Evolutionary conservation across 2,888 invertebrate species (phyloP).

Genomic region (Chloroclystis v-ata): DNA sequence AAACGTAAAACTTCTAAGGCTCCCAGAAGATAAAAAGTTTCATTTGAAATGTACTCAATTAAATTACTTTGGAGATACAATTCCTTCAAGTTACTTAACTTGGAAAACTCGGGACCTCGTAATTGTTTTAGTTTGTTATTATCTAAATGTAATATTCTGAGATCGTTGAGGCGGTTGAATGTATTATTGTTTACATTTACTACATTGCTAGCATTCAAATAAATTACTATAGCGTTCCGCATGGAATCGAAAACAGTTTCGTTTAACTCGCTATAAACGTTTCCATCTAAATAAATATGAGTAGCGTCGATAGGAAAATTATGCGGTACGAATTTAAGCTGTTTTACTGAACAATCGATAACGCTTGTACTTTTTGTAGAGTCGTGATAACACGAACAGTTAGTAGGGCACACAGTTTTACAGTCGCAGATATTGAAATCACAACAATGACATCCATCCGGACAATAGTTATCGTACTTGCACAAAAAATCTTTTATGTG

Average conservation of each 20-base stretch:
- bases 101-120: conserved; percentile 90
- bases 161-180: conserved; percentile 86
- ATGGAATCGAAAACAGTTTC: conserved; percentile 65
- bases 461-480: conserved; percentile 93
- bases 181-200: conserved; percentile 90
- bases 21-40: conserved; percentile 86
- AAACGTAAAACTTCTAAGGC: conserved; percentile 88
- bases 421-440: conserved; percentile 97
- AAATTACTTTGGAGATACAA: conserved; percentile 92
- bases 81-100: conserved; percentile 87
- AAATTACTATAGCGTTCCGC: conserved; percentile 81
- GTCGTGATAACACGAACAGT: conserved; percentile 96
- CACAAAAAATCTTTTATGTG: conserved; percentile 92
- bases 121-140: conserved; percentile 88
- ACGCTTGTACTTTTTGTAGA: conserved; percentile 94
- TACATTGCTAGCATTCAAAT: conserved; percentile 89
- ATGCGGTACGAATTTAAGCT: conserved; percentile 85
- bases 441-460: conserved; percentile 94
- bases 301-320: conserved; percentile 94
- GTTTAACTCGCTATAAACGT: conserved; percentile 87
- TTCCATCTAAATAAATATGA: conserved; percentile 94
- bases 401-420: conserved; percentile 94
- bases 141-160: conserved; percentile 90
- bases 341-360: conserved; percentile 91
- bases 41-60: conserved; percentile 87